Evolutionary conservation across 2,888 invertebrate species (phyloP).

Genomic region (Yponomeuta malinellus): DNA sequence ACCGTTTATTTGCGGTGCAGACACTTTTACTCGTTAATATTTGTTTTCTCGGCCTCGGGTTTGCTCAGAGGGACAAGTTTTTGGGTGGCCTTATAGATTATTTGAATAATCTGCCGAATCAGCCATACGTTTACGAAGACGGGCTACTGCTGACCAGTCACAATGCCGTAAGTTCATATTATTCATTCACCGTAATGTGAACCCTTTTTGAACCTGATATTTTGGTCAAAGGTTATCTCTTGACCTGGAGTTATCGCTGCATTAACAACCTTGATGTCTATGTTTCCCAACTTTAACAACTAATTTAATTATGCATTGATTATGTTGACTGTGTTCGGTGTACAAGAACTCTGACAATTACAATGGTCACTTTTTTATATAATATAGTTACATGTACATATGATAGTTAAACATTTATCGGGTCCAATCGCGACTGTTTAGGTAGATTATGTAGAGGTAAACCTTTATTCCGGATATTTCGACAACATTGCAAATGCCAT

Average conservation of each 20-base stretch:
- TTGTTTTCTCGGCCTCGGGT: neutral
- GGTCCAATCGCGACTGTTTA: too few species aligned
- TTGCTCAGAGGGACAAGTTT: constrained; percentile 23
- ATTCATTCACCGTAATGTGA: constrained; percentile 11
- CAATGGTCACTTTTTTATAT: too few species aligned
- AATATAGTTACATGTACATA: too few species aligned
- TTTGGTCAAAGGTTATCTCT: constrained; percentile 20
- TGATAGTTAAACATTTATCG: too few species aligned
- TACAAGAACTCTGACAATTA: too few species aligned
- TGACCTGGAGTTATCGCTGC: constrained; percentile 13
- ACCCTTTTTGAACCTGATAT: constrained; percentile 8
- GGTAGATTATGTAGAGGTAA: too few species aligned
- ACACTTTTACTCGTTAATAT: constrained; percentile 30
- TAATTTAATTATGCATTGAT: too few species aligned
- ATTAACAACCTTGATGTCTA: constrained; percentile 12
- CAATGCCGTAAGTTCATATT: constrained; percentile 51
- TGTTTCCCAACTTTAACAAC: constrained; percentile 1
- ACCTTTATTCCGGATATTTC: too few species aligned
- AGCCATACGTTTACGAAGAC: constrained; percentile 59
- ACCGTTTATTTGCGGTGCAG: constrained; percentile 29
- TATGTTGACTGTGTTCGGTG: too few species aligned
- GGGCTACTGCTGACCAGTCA: constrained; percentile 57
- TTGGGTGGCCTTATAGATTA: constrained; percentile 58
- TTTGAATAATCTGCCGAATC: constrained; percentile 65
- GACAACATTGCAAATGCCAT: too few species aligned